Evolutionary conservation across 2,888 invertebrate genomes (phyloP), one percentile per base, ranked within the genome.

Genomic region (Spilarctia lutea): DNA sequence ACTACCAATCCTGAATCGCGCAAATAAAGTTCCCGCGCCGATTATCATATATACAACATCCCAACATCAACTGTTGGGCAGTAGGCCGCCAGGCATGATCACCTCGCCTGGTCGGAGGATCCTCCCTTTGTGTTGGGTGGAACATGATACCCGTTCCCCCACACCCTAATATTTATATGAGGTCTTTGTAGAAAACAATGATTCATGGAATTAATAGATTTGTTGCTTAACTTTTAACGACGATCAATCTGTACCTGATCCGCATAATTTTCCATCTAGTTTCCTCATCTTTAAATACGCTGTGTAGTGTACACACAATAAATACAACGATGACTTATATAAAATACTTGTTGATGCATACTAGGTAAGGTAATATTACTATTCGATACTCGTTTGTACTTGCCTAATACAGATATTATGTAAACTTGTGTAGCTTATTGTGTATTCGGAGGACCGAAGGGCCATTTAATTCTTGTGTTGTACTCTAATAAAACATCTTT

Each of bases 271-370:
- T 20, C 4, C 24, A 68, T 68, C 48, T 18, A 30, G 6, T 30
- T 63, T 27, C 18, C 63, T 30, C 30, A 48, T 48, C 48, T 68
- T 48, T 6, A 68, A 68, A 68, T 10, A 20, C 20, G 13, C 3
- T 20, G n/a, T n/a, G n/a, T n/a, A n/a, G n/a, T n/a, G n/a, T n/a
- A 30, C 68, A 68, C 68, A 33, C 33, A 68, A 13, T 68, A 30
- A 30, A 13, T 48, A 67, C 52, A 45, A 63, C 71, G 73, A 72
- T 1, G 52, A 67, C 30, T 77, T 83, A 65, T 75, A 72, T 42
- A 30, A 56, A 56, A 68, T 1, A 20, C 71, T 75, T 20, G 20
- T 2, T 8, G 39, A 3, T 76, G 76, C 68, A 81, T 82, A 16
- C 39, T n/a, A 48, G 33, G 24, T 67, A 35, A 42, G 13, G 11